Base-by-base conservation (phyloP, 1,140 invertebrate genomes). In the Paraescarpia echinospica region DNA sequence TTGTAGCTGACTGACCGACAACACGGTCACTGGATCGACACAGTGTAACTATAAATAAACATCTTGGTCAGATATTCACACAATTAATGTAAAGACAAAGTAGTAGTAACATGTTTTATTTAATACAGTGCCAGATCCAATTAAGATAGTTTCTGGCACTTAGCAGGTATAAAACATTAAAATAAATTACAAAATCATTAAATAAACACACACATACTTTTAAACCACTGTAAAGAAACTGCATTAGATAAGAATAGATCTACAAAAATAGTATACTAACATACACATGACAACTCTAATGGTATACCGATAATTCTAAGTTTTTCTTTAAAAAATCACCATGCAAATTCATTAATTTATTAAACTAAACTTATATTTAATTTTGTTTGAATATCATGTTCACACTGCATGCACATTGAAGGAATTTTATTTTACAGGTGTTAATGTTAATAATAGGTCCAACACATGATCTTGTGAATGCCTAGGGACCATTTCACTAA, bases 1-100 rank as follows among this genome's bases (percentile, higher is more conserved):
- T n/a, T 93, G 34, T n/a, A 41, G 34, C 22, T 35, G 33, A 35
- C 48, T 48, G 48, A 34, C 33, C 22, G 90, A 90, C 91, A 91
- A 35, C n/a, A 33, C 22, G 34, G 33, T 41, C 34, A 35, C 6
- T 22, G 34, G 34, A 12, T 91, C 91, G 2, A 90, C 90, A 90
- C n/a, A 4, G 33, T 91, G 91, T 34, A 90, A 33, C 89, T 90
- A 35, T 90, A 90, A 34, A 90, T 35, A 33, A 90, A 9, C 5
- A 35, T 34, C 33, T 34, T 33, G 31, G 35, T 90, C 33, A 90
- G 27, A 89, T 27, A 18, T 22, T 18, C 89, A 35, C 4, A 5
- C 4, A 12, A 90, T 90, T 34, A 34, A 12, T n/a, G 6, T 33
- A 90, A 22, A 35, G 33, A n/a, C 35, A 90, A 90, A 90, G 12